Evolutionary conservation across 2,888 invertebrate genomes (phyloP).

Genomic region (Acrobasis suavella): DNA sequence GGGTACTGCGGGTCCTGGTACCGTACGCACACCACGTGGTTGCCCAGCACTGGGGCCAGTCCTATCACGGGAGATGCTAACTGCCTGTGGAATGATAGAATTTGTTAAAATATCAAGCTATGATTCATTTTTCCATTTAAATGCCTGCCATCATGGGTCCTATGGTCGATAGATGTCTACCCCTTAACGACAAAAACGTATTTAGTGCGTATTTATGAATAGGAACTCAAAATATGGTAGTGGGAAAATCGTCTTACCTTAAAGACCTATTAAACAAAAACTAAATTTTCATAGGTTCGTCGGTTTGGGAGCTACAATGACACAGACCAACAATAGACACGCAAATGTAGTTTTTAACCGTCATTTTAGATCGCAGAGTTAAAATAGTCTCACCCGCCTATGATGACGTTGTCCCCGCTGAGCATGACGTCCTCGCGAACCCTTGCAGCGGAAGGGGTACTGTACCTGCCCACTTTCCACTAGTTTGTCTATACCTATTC

Average conservation of each 20-base stretch:
- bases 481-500: slow-evolving; percentile 51
- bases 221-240: too few relatives aligned
- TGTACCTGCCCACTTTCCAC: slow-evolving; percentile 81
- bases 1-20: slow-evolving; percentile 91
- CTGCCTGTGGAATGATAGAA: slow-evolving; percentile 62
- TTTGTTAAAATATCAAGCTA: not conserved
- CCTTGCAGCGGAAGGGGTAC: slow-evolving; percentile 86
- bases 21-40: slow-evolving; percentile 85
- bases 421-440: slow-evolving; percentile 91
- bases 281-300: too few relatives aligned
- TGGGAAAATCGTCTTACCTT: too few relatives aligned
- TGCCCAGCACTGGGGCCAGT: slow-evolving; percentile 82
- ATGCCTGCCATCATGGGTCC: too few relatives aligned
- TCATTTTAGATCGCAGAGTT: not conserved
- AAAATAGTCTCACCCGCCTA: slow-evolving; percentile 83
- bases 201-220: too few relatives aligned
- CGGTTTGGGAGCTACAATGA: too few relatives aligned
- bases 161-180: too few relatives aligned
- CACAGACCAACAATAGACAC: too few relatives aligned
- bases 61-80: slow-evolving; percentile 88
- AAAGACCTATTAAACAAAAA: too few relatives aligned
- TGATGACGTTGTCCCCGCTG: slow-evolving; percentile 86
- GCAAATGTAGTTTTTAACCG: not conserved
- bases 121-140: too few relatives aligned
- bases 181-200: too few relatives aligned